phyloP scores from a whole-genome alignment of 2,797 vertebrate genomes.

The Pterois miles region DNA sequence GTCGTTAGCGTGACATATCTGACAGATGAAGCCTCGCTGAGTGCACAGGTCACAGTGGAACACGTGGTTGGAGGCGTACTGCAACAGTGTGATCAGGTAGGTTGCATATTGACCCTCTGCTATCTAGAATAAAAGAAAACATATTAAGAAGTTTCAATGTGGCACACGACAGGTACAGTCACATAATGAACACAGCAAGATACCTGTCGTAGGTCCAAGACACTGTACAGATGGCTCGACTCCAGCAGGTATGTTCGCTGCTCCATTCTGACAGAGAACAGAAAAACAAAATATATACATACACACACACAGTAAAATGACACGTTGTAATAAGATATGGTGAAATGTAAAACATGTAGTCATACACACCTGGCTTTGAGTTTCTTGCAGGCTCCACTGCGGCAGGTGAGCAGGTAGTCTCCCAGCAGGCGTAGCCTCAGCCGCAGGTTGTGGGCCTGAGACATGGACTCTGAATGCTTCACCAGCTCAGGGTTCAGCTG shows the following conservation, averaged over 20 bases:
- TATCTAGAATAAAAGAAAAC: constrained; percentile 79
- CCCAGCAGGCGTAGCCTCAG: constrained; percentile 91
- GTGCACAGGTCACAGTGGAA: constrained; percentile 93
- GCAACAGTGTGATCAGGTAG: constrained; percentile 85
- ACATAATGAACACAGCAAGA: accelerated
- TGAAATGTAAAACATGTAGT: background rate
- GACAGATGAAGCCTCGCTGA: constrained; percentile 95
- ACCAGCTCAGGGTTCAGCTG: constrained; percentile 89
- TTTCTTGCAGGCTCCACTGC: constrained; percentile 89
- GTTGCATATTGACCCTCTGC: constrained; percentile 84
- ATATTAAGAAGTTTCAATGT: background rate
- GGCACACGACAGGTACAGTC: accelerated
- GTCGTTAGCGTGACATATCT: constrained; percentile 88
- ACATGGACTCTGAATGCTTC: constrained; percentile 87
- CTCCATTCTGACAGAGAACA: constrained; percentile 81
- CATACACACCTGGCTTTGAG: constrained; percentile 73
- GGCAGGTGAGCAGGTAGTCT: constrained; percentile 92
- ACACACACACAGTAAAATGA: background rate
- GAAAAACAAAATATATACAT: background rate
- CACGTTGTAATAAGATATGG: background rate
- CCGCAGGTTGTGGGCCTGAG: constrained; percentile 78
- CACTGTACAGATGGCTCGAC: constrained; percentile 91
- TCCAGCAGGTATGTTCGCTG: constrained; percentile 92
- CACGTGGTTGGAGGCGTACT: constrained; percentile 89
- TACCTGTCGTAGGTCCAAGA: constrained; percentile 91